Evolutionary conservation across 2,797 vertebrate genomes (phyloP).

Genomic region (Capromys pilorides): DNA sequence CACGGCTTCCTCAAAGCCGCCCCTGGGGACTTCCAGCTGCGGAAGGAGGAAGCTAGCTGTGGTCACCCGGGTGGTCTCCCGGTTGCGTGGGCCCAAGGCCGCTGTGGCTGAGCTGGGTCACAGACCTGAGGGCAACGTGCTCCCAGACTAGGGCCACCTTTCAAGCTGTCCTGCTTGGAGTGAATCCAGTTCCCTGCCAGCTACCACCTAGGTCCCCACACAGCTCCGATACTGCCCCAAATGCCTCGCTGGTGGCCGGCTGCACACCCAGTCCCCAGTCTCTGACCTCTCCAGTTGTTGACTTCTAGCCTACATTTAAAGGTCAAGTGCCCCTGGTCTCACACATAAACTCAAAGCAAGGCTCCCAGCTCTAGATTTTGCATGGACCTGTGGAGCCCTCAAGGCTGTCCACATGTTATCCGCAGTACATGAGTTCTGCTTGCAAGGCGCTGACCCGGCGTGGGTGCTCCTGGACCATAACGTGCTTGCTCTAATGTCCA

Average conservation of each 20-base stretch:
- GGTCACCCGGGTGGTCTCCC: fast-evolving
- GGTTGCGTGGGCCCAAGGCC: neutral
- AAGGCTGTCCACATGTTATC: neutral
- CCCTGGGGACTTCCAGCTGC: neutral
- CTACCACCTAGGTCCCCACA: neutral
- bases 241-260: neutral
- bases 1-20: neutral
- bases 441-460: neutral
- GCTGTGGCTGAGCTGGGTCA: neutral
- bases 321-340: neutral
- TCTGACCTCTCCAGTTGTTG: neutral
- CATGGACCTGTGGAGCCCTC: neutral
- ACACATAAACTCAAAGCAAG: neutral
- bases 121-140: neutral
- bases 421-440: neutral
- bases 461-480: neutral
- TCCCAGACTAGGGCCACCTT: neutral
- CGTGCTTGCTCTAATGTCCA: neutral
- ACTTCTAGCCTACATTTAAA: neutral
- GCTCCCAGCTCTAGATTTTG: neutral
- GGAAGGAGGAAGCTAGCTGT: neutral
- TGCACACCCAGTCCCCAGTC: neutral
- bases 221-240: neutral
- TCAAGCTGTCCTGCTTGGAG: neutral
- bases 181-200: neutral